Evolutionary conservation across 2,797 vertebrate species (phyloP), one percentile per base, ranked within the genome.

Genomic region (Poeciliopsis presidionis): DNA sequence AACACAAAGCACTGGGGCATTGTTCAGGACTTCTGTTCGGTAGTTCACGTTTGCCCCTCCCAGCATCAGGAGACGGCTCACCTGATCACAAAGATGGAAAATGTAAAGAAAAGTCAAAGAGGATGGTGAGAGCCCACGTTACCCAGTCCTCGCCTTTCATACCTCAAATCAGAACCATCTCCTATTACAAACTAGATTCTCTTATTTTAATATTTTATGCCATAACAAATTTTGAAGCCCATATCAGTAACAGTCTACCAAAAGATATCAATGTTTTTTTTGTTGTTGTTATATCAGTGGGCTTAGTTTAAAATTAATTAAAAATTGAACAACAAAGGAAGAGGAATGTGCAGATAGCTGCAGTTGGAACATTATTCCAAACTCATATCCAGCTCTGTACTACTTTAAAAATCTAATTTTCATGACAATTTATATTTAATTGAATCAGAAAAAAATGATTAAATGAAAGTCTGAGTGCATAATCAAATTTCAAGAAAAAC

Each of bases 11-110:
- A 99, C 96, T 0, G 98, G 98, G 2, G 98, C 97, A 5, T 98
- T 99, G 92, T 97, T 99, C 88, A 99, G 93, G 73, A 98, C 98
- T 91, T 99, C 98, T 0, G 98, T 98, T 73, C 97, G 96, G 80
- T 99, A 99, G 93, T 99, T 99, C 77, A 98, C 96, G 5, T 98
- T 99, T 13, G 98, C 98, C 11, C 98, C 98, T 51, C 96, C 97
- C 85, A 98, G 91, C 94, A 99, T 98, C 90, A 99, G 94, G 90
- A 99, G 95, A 41, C 98, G 98, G 91, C 98, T 99, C 92, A 99
- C 98, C 98, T 99, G 90, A 76, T 79, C 13, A 43, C 33, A 43
- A 49, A 63, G 69, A 80, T 13, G 7, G 28, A 59, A 59, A 69
- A 69, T n/a, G 39, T n/a, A 11, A 4, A 25, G 20, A 67, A 41